Evolutionary conservation across 2,888 invertebrate genomes (phyloP).

Genomic region (Malacosoma neustria): DNA sequence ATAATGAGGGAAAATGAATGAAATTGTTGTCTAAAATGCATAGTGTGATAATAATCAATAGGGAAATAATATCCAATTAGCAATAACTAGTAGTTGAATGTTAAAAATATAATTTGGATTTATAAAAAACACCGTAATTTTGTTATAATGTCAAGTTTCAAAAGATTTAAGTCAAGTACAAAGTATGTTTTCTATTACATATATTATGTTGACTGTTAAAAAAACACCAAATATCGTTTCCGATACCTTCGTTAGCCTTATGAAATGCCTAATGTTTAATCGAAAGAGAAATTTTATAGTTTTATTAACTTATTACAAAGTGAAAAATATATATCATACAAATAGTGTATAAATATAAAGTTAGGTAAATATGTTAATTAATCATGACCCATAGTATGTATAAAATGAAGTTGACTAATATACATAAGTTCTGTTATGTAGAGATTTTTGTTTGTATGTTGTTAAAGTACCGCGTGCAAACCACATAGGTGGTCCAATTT

Average conservation of each 20-base stretch:
- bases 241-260: slow-evolving; percentile 71
- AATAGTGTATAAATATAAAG: slow-evolving; percentile 67
- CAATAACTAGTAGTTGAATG: no score
- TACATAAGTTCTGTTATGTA: slow-evolving; percentile 74
- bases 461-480: slow-evolving; percentile 69
- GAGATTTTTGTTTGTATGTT: slow-evolving; percentile 75
- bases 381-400: slow-evolving; percentile 71
- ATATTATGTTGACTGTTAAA: slow-evolving; percentile 50
- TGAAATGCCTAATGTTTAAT: slow-evolving; percentile 68
- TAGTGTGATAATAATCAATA: no score
- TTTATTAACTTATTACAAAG: slow-evolving; percentile 74
- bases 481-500: slow-evolving; percentile 70
- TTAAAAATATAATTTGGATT: no score
- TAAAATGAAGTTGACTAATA: slow-evolving; percentile 75
- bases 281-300: slow-evolving; percentile 72
- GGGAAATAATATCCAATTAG: no score
- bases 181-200: slow-evolving; percentile 43
- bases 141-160: background rate
- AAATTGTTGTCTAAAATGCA: no score
- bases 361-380: slow-evolving; percentile 64
- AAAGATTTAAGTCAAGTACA: slow-evolving; percentile 53
- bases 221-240: slow-evolving; percentile 69
- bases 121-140: no score
- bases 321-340: slow-evolving; percentile 67
- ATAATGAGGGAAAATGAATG: no score